Base-by-base conservation (phyloP, 2,888 invertebrate genomes). In the Eulithis prunata region DNA sequence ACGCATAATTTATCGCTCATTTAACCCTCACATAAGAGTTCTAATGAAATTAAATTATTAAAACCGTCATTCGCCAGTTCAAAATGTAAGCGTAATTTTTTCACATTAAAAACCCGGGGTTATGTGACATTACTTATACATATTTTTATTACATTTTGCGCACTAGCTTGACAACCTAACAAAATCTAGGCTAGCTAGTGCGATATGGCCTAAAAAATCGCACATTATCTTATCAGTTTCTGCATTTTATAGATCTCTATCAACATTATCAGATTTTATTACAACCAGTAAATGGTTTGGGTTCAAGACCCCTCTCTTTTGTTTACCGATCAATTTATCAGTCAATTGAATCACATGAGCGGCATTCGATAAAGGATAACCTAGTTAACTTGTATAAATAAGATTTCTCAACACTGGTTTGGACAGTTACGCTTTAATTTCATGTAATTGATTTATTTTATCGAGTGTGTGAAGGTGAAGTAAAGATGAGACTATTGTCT, bases 311-410 rank as follows among this genome's bases (percentile, higher is more conserved):
- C 74, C 72, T 75, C 75, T 78, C 71, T 75, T 80, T 83, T 84
- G 82, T 84, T 79, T 79, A 78, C 78, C 68, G 67, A 67, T 68
- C 28, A 71, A 72, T 69, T 80, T 90, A 91, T 91, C 91, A 88
- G 86, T 88, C n/a, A 51, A 86, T 85, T 86, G 90, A 88, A 87
- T 90, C 87, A 89, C 87, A 86, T 87, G 86, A 75, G 66, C 77
- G 69, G 73, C 69, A 74, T 74, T 72, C 75, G 91, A 91, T 91
- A 89, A 78, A 83, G 87, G 85, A 89, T 92, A 91, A 91, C 92
- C 92, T 90, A 92, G 81, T 88, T 86, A 78, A 78, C 71, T 78
- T 77, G 82, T 91, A 89, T 92, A 91, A 83, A 91, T 91, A 86
- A 77, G 78, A 83, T 82, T 85, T 83, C 76, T 70, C 78, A 81